These are phyloP conservation scores for Sarcophaga caerulescens DNA, from an alignment of 2,888 invertebrate species.

Conservation along the genomic window DNA sequence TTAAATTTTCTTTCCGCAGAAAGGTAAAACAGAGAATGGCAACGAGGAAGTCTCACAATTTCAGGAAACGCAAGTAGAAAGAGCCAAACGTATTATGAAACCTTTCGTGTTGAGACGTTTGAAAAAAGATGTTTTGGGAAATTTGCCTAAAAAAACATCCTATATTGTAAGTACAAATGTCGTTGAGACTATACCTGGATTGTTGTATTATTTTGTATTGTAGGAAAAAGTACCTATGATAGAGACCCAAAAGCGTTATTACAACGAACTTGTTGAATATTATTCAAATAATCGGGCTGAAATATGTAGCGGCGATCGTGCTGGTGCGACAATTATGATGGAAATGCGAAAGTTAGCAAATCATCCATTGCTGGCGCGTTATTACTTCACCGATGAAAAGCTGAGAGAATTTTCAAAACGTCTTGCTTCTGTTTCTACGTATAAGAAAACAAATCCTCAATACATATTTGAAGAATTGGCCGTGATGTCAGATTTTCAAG, in stretches of 20 bases:
- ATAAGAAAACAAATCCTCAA: constrained; percentile 89
- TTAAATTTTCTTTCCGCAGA: constrained; percentile 75
- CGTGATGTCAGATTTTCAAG: constrained; percentile 95
- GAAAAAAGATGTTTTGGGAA: constrained; percentile 92
- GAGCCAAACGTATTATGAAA: constrained; percentile 97
- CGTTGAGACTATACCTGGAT: background rate
- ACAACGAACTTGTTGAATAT: constrained; percentile 87
- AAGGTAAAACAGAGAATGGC: constrained; percentile 82
- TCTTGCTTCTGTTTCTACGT: constrained; percentile 85
- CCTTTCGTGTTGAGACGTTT: constrained; percentile 95
- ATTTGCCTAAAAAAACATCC: constrained; percentile 92
- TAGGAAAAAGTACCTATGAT: constrained; percentile 85
- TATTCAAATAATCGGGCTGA: constrained; percentile 85
- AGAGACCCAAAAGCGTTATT: constrained; percentile 87
- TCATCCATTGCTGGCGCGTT: constrained; percentile 93
- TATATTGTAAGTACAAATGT: constrained; percentile 82
- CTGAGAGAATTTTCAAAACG: constrained; percentile 86
- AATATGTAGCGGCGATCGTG: constrained; percentile 84
- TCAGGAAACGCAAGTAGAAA: constrained; percentile 93
- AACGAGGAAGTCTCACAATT: constrained; percentile 88
- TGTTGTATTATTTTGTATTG: background rate
- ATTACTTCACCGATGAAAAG: constrained; percentile 86
- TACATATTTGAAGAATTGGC: constrained; percentile 93
- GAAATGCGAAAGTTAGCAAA: constrained; percentile 96
- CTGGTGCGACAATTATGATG: constrained; percentile 92